Base-by-base conservation (phyloP, 1,140 invertebrate genomes). In the Venturia canescens region DNA sequence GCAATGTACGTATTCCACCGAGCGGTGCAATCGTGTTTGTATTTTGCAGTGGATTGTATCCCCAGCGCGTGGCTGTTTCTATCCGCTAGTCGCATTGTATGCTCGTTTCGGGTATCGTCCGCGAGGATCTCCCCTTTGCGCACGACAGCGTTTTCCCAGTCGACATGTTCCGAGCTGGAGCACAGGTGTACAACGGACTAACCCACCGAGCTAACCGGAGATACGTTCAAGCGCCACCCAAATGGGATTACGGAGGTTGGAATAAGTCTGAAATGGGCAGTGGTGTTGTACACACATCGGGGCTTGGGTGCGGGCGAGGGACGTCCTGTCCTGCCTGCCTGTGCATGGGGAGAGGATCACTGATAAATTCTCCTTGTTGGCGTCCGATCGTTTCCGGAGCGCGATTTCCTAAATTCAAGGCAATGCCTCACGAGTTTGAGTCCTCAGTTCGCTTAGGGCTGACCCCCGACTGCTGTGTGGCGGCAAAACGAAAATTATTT, bases 251-350 rank as follows among this genome's bases (percentile, higher is more conserved):
- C 77, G 70, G 60, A 60, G 75, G 78, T 79, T 69, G 60, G 81
- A 72, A 82, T 82, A 82, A 79, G 71, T 74, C 78, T 44, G 63
- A 82, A 82, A 82, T 82, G 75, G 81, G 44, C 71, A 34, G 53
- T 70, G 34, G 78, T 69, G 60, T 21, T 79, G 71, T 79, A 60
- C 63, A 79, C 78, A 82, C 69, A 79, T 79, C 29, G 77, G 57
- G 7, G n/a, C n/a, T n/a, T n/a, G 38, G 38, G 3, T 44, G 38
- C 7, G 13, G 38, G 7, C 38, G 13, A 9, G 38, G 38, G 11
- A n/a, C n/a, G n/a, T n/a, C n/a, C n/a, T n/a, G n/a, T n/a, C n/a
- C n/a, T n/a, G n/a, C n/a, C n/a, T n/a, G n/a, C n/a, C n/a, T n/a
- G n/a, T n/a, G n/a, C n/a, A n/a, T n/a, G n/a, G n/a, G n/a, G n/a